A percentile compares a stretch with the other conserved stretches of the same genome.
These are phyloP conservation scores for Limnodromus scolopaceus DNA, from an alignment of 2,797 vertebrate genomes.

Conservation along the genomic window DNA sequence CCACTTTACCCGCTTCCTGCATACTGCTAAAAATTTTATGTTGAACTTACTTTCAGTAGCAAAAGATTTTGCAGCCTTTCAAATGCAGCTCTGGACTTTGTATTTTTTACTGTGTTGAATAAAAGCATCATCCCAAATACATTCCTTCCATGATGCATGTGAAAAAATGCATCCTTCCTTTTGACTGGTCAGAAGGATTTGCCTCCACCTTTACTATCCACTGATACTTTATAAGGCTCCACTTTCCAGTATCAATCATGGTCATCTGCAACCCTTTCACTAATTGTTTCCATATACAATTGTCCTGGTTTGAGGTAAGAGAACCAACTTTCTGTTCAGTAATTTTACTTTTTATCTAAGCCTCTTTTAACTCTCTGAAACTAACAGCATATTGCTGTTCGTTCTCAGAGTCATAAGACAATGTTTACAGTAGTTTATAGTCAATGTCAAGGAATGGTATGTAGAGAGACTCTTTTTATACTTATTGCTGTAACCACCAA, in stretches of 20 bases:
- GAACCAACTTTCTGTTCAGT: too few relatives aligned
- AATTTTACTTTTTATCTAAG: too few relatives aligned
- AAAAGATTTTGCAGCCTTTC: too few relatives aligned
- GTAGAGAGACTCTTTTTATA: too few relatives aligned
- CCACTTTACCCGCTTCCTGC: not conserved
- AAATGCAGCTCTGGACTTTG: not conserved
- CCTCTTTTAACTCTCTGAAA: too few relatives aligned
- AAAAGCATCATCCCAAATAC: not conserved
- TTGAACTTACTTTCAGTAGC: not conserved
- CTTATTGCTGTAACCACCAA: too few relatives aligned
- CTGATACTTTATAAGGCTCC: accelerated
- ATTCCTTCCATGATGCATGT: not conserved
- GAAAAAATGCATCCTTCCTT: not conserved
- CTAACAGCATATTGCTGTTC: too few relatives aligned
- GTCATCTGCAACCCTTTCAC: not conserved
- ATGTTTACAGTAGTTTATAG: too few relatives aligned
- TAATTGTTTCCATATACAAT: not conserved
- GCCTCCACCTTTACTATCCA: not conserved
- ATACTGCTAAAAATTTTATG: not conserved
- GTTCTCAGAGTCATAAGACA: too few relatives aligned
- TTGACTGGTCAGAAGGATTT: not conserved
- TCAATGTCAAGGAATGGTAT: too few relatives aligned
- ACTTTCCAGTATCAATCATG: not conserved
- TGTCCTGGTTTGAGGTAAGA: too few relatives aligned
- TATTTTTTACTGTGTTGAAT: not conserved